phyloP scores from a whole-genome alignment of 1,140 invertebrate species.

The Camponotus vicinus region DNA sequence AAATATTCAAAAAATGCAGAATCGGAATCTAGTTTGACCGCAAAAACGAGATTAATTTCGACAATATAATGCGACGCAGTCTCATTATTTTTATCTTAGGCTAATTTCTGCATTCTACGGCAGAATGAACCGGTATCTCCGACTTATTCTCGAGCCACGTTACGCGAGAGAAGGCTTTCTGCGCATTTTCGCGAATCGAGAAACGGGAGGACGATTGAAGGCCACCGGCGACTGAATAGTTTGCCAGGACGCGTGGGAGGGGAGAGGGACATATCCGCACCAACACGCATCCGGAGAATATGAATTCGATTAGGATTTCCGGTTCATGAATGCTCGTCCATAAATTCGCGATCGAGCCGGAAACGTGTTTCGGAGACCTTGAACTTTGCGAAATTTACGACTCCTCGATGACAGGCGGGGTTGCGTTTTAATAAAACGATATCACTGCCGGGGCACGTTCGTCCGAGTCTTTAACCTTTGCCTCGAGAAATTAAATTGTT shows the following conservation, averaged over 20 bases:
- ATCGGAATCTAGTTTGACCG: neutral
- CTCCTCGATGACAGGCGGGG: neutral
- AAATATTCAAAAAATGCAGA: slow-evolving; percentile 9
- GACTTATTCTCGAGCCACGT: neutral
- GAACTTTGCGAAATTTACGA: slow-evolving; percentile 35
- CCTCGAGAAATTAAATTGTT: slow-evolving; percentile 40
- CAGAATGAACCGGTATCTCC: slow-evolving; percentile 9
- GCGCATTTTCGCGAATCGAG: neutral
- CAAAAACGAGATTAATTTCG: slow-evolving; percentile 15
- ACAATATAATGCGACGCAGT: neutral
- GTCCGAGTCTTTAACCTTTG: slow-evolving; percentile 27
- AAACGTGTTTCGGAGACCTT: neutral
- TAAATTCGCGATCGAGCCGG: neutral
- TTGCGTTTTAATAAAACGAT: slow-evolving; percentile 30
- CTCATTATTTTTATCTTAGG: slow-evolving; percentile 40
- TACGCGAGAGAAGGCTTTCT: neutral
- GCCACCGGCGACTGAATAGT: neutral
- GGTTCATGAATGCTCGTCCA: neutral
- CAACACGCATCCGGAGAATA: slow-evolving; percentile 1
- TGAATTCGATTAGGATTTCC: slow-evolving; percentile 31
- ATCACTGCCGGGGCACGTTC: neutral
- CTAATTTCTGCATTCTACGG: slow-evolving; percentile 7
- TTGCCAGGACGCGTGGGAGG: neutral
- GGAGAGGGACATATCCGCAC: neutral
- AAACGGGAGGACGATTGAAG: neutral